Evolutionary conservation across 2,113 vertebrate species (phyloP), one percentile per base, ranked within the genome.

Genomic region (Columba janthina): DNA sequence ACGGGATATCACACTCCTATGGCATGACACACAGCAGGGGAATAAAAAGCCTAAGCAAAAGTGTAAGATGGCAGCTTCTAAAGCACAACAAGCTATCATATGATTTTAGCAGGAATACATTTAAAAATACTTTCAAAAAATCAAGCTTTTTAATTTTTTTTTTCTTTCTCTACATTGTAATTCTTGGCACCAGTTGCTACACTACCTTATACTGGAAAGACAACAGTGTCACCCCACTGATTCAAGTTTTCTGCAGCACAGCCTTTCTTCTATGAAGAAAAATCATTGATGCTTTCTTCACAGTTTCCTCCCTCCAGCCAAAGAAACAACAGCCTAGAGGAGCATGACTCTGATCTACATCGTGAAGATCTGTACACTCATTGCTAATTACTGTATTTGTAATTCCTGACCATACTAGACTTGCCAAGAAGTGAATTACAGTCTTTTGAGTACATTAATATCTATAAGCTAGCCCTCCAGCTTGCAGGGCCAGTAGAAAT

Each of bases 341-440:
- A 80, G 12, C 8, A 2, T 67, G 88, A 44, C 54, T 92, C 25
- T 82, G 76, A 32, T 90, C 44, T 89, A 76, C 50, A 40, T 46
- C 2, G 0, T 51, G 76, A 88, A 69, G 76, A 90, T 94, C 83
- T 92, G 58, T 42, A 74, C 26, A 25, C 42, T 89, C 56, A 88
- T 17, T 1, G 6, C 54, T 97, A 91, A 93, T 94, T 90, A 70
- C 64, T 86, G 25, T 76, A 24, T 93, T 85, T 93, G 67, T 76
- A 83, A 91, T 91, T 95, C 60, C 57, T 95, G 93, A 85, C 67
- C 93, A 82, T 77, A 25, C 13, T 50, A 73, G 46, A 66, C 65
- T 81, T 97, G 53, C 72, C 76, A 87, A 77, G 75, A 80, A 96
- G 48, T 94, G 75, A 83, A 87, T 97, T 94, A 85, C 9, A 60